Evolutionary conservation across 2,797 vertebrate species (phyloP), one percentile per base, ranked within the genome.

Genomic region (Petrocephalus sullivani): DNA sequence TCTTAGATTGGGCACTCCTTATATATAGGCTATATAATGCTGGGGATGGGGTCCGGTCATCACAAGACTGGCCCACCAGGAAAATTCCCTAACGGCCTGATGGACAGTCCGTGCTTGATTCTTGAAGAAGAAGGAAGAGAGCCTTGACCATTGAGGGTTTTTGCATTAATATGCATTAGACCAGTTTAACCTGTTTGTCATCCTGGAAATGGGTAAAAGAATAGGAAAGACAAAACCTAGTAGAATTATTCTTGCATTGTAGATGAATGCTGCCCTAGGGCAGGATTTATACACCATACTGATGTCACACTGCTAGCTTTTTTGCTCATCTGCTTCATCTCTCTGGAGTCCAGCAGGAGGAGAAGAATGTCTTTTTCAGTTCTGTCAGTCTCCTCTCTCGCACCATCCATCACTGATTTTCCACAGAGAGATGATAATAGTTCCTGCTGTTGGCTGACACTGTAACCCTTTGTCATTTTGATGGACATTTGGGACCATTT

Each of bases 401-500:
- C 84, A n/a, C 53, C 33, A 58, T 85, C 84, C 84, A 85, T 85
- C 84, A 85, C 84, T 85, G 53, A 37, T 57, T 60, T 85, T 54
- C 84, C 84, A 58, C 53, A 85, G 54, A 85, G 84, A 56, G 19
- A 85, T 58, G 56, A 85, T 85, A 85, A 85, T 85, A 58, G 21
- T 57, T 54, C 84, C 84, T 58, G 54, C 56, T 85, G 53, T 85
- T 60, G 84, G 53, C 84, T 85, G 84, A 85, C 84, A 85, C 56
- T 37, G 14, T 57, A 57, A 58, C 84, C 84, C 84, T 85, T 58
- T 85, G 84, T 85, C 53, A 85, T 54, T 58, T 85, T 85, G 84
- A 85, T 85, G 84, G 84, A 85, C 84, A 85, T 54, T 41, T 28
- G 84, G 84, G 84, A 54, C 53, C 84, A 57, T 85, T 85, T 85